Base-by-base conservation (phyloP, 1,140 invertebrate genomes). In the Saccostrea cuccullata region DNA sequence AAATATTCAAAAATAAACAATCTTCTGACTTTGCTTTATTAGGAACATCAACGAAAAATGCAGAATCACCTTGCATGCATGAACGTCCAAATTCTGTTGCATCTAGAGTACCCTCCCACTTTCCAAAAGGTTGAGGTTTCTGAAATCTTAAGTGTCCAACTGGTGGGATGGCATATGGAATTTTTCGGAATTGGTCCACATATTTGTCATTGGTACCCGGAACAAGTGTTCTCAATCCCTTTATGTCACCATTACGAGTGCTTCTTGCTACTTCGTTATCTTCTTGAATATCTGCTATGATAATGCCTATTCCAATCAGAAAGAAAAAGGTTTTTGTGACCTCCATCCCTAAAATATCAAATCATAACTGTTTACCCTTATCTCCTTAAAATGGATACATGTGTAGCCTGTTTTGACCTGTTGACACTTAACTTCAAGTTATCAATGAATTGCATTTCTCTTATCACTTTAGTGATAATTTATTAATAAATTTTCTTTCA, bases 1-100 rank as follows among this genome's bases (percentile, higher is more conserved):
- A 94, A 13, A 94, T 86, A 87, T 93, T 93, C 23, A 94, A 77
- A 47, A 90, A 91, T 15, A 94, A 89, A 83, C 93, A 94, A 55
- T 91, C 91, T 73, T 94, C 93, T 0, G 89, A 88, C 56, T 87
- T 55, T 5, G 64, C 36, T 23, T 55, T 77, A 36, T 85, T 85
- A 9, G 23, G 20, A 23, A 55, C 30, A n/a, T 67, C 84, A 0
- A 30, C 8, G 8, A 86, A 83, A n/a, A 55, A 82, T 56, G 36
- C 30, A 30, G 55, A 13, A 26, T 36, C 12, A 13, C 17, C 55
- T 55, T 89, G 88, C 15, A 85, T 73, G 73, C 88, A 89, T 11
- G 88, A 84, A 23, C 85, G 70, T 67, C 85, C 73, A 40, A 86
- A 86, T 55, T 86, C n/a, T 15, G 84, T 89, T 17, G 70, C 88